phyloP scores from a whole-genome alignment of 2,888 invertebrate genomes.

The Apodemia mormo region DNA sequence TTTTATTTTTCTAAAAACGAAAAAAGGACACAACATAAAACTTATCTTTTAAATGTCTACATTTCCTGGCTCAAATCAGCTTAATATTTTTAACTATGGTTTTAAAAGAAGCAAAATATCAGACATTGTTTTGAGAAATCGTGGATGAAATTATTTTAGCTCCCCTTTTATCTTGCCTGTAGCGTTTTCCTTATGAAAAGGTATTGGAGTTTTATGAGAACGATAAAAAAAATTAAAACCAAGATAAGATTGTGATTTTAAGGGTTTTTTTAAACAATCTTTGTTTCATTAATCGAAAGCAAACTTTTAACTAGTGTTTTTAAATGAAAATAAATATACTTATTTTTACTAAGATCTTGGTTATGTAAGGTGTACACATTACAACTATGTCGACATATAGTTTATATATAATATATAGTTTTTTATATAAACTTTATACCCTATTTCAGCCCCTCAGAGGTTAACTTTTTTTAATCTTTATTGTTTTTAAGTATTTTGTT shows the following conservation, averaged over 20 bases:
- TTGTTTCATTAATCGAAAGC: neutral
- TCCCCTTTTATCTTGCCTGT: slow-evolving; percentile 13
- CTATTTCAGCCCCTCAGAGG: no score
- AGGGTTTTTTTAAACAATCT: neutral
- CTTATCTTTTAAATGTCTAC: neutral
- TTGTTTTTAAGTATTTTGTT: no score
- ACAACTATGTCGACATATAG: no score
- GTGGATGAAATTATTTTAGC: slow-evolving; percentile 10
- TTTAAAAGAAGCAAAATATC: slow-evolving; percentile 12
- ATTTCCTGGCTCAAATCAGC: neutral
- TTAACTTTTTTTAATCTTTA: no score
- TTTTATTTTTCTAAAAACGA: no score
- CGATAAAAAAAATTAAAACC: slow-evolving; percentile 15
- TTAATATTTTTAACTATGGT: neutral
- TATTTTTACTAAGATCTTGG: no score
- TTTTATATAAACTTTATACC: no score
- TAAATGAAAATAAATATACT: no score
- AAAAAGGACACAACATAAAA: no score
- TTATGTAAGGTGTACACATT: no score
- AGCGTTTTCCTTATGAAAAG: slow-evolving; percentile 13
- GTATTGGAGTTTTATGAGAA: slow-evolving; percentile 13
- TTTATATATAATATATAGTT: no score
- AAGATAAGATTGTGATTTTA: slow-evolving; percentile 7
- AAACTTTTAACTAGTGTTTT: no score
- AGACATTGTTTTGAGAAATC: slow-evolving; percentile 14